Conservation (phyloP, 2,888 invertebrate species). For the Pimpla rufipes region DNA sequence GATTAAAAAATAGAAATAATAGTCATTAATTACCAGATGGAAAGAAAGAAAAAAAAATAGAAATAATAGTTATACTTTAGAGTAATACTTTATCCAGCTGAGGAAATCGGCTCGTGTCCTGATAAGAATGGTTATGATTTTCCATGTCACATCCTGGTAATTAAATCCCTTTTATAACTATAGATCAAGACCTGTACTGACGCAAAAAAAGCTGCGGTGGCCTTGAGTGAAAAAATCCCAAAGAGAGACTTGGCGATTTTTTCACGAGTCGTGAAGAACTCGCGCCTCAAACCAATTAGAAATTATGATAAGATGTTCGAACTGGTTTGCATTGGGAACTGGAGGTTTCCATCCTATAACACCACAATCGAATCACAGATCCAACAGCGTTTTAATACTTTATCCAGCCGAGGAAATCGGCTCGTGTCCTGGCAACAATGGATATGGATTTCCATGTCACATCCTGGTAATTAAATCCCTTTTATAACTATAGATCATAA, state of each 20-base stretch:
- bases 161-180: conserved; percentile 15
- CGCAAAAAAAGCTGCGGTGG: too few species aligned
- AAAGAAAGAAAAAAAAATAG: too few species aligned
- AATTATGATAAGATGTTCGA: too few species aligned
- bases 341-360: background rate
- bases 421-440: background rate
- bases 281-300: too few species aligned
- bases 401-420: background rate
- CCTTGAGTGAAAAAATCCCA: too few species aligned
- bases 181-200: too few species aligned
- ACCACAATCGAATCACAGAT: background rate
- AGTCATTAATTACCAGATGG: too few species aligned
- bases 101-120: background rate
- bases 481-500: conserved; percentile 11
- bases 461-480: conserved; percentile 36
- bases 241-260: too few species aligned
- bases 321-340: too few species aligned
- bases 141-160: conserved; percentile 24
- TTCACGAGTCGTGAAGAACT: too few species aligned
- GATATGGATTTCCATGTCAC: background rate
- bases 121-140: background rate
- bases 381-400: background rate
- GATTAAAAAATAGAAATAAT: too few species aligned
- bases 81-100: background rate
- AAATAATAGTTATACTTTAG: too few species aligned